Conservation (phyloP, 2,113 vertebrate genomes). For the Panthera uncia region DNA sequence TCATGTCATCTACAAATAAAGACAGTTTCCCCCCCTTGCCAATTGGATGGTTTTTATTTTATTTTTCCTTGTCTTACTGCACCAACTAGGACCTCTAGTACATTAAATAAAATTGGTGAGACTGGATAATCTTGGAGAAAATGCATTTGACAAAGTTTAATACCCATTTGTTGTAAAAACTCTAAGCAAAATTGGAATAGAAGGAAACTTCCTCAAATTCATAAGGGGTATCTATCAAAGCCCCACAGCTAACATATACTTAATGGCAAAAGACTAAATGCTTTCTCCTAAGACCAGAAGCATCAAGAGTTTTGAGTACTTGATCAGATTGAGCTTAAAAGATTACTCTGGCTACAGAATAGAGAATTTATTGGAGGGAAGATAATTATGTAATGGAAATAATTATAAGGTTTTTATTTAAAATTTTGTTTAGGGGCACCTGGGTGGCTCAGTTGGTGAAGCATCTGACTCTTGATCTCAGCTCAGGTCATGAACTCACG, state of each 20-base stretch:
- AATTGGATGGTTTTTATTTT: background rate
- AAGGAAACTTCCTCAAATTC: background rate
- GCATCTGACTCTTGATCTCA: too few species aligned
- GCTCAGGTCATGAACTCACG: too few species aligned
- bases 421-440: background rate
- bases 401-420: background rate
- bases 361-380: background rate
- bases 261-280: background rate
- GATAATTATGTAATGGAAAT: background rate
- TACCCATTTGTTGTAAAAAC: background rate
- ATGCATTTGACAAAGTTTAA: constrained; percentile 1
- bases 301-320: background rate
- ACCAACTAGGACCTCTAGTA: background rate
- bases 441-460: too few species aligned
- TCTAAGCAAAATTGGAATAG: background rate
- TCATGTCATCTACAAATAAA: constrained; percentile 1
- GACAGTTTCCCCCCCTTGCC: background rate
- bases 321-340: background rate
- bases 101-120: background rate
- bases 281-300: background rate
- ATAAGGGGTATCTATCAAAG: background rate
- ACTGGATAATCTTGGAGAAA: background rate
- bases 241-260: background rate
- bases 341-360: background rate
- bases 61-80: background rate